phyloP scores from a whole-genome alignment of 2,113 vertebrate species.

The Pterocles burchelli region DNA sequence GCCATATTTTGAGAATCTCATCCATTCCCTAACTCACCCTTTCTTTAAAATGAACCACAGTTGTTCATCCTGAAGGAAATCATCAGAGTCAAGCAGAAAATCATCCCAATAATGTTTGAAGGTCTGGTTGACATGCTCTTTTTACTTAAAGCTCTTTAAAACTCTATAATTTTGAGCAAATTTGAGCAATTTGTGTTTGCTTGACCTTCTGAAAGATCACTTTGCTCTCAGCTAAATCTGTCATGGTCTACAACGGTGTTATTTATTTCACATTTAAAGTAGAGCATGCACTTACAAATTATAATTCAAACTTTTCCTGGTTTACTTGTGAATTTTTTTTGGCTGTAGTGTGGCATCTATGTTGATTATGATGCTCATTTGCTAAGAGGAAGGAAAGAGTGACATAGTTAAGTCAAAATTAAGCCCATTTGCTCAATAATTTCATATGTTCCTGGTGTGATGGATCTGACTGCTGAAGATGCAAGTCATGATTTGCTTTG shows the following conservation, averaged over 20 bases:
- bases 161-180: slow-evolving; percentile 9
- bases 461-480: neutral
- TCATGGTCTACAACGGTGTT: neutral
- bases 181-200: slow-evolving; percentile 21
- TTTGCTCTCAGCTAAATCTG: neutral
- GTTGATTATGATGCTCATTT: neutral
- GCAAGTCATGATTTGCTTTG: neutral
- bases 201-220: slow-evolving; percentile 29
- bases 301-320: fast-evolving
- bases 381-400: neutral
- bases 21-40: neutral
- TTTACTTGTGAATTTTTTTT: neutral
- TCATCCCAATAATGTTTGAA: neutral
- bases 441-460: neutral
- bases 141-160: neutral
- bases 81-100: neutral
- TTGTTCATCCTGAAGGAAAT: neutral
- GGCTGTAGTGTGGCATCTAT: neutral
- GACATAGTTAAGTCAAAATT: neutral
- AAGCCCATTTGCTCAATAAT: neutral
- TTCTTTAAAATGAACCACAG: neutral
- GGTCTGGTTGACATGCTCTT: neutral
- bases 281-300: neutral
- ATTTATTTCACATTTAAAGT: neutral
- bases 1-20: neutral